Evolutionary conservation across 2,797 vertebrate species (phyloP), one percentile per base, ranked within the genome.

Genomic region (Phataginus tricuspis): DNA sequence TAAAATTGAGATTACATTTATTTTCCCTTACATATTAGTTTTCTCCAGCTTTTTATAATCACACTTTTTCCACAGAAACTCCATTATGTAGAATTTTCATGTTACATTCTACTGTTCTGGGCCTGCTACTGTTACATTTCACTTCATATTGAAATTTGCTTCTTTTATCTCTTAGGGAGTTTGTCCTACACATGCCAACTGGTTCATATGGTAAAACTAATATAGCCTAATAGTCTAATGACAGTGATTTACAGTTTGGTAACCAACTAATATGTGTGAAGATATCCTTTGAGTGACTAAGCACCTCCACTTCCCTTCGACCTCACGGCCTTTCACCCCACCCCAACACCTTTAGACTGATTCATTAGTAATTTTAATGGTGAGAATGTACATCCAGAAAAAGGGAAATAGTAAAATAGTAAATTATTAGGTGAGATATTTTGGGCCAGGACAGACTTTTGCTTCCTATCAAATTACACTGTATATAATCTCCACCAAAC

Each of bases 261-360:
- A 87, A 75, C 23, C 23, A 97, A 93, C 29, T 78, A 83, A 91
- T 69, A 14, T n/a, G 78, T 91, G 14, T 69, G 18, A 89, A 85
- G 19, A 57, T 95, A 18, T 57, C 23, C 49, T 77, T 74, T 90
- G 82, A 91, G 27, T 88, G 53, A 83, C 25, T 80, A 23, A 93
- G 39, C 39, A 63, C 5, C 19, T 82, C 37, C 34, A 72, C 16
- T 55, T 63, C 25, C n/a, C 51, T 83, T 37, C 49, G 79, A 16
- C 29, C 29, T 83, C 53, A 72, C 7, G 94, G 23, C 6, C 31
- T 91, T 95, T 90, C 31, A 19, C 10, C 49, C 39, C 2, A 42
- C 71, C 12, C 49, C n/a, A 64, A 23, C n/a, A 96, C 13, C 21
- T 94, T 92, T 92, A 55, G 11, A 37, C 18, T 68, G 37, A 90